Evolutionary conservation across 1,140 invertebrate species (phyloP).

Genomic region (Teleogryllus occipitalis): DNA sequence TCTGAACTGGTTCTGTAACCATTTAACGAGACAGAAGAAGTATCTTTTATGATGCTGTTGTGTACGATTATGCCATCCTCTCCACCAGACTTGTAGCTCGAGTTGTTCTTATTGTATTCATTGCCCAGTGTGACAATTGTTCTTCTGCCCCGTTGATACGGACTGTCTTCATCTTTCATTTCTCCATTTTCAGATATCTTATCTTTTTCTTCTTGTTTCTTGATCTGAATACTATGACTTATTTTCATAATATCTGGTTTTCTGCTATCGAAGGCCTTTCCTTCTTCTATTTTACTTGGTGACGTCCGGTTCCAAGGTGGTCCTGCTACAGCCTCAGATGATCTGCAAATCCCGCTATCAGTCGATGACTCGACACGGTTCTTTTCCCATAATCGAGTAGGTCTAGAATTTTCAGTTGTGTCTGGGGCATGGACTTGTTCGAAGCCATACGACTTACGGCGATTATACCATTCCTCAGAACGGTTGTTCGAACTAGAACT

Average conservation of each 20-base stretch:
- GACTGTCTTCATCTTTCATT: slow-evolving; percentile 12
- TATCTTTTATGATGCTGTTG: not conserved
- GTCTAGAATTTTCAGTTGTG: not conserved
- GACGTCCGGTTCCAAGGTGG: slow-evolving; percentile 11
- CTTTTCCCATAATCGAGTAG: slow-evolving; percentile 25
- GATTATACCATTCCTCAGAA: slow-evolving; percentile 54
- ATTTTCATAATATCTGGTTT: not conserved
- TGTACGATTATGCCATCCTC: not conserved
- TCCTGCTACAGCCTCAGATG: slow-evolving; percentile 46
- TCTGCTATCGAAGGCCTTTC: not conserved
- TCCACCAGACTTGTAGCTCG: not conserved
- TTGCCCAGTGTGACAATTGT: slow-evolving; percentile 24
- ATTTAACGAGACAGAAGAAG: not conserved
- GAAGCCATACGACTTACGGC: slow-evolving; percentile 64
- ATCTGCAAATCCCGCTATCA: slow-evolving; percentile 61
- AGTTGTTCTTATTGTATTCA: not conserved
- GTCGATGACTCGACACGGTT: slow-evolving; percentile 42
- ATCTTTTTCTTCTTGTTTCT: slow-evolving; percentile 7
- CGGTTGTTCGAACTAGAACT: slow-evolving; percentile 35
- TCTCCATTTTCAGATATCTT: slow-evolving; percentile 8
- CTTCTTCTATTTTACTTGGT: not conserved
- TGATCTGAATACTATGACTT: slow-evolving; percentile 9
- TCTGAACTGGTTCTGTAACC: not conserved
- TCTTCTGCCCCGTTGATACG: slow-evolving; percentile 19
- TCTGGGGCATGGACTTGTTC: slow-evolving; percentile 48